A percentile compares a stretch with the other conserved stretches of the same genome.
Evolutionary conservation across 92 coral and sea anemone species (phyloP).

Genomic region (Umimayanthus kanabou): DNA sequence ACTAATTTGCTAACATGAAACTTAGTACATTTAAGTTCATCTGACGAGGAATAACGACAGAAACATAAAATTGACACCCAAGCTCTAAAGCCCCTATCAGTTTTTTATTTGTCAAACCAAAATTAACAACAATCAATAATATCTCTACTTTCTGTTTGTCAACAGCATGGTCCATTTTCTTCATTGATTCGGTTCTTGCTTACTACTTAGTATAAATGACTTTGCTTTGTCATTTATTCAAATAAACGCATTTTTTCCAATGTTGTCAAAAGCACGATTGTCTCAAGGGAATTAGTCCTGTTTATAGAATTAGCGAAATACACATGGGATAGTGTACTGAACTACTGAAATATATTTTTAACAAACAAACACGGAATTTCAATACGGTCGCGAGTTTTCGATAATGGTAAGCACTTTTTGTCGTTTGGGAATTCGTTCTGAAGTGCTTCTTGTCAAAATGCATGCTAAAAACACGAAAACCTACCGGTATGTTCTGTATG

Average conservation of each 20-base stretch:
- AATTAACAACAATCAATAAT: no score
- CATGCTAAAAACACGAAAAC: not conserved
- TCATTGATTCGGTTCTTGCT: no score
- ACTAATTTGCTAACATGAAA: no score
- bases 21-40: no score
- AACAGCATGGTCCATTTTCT: no score
- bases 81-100: no score
- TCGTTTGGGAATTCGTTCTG: not conserved
- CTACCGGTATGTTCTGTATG: not conserved
- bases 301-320: not conserved
- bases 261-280: not conserved
- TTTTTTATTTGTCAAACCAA: no score
- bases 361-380: not conserved
- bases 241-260: not conserved
- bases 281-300: not conserved
- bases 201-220: no score
- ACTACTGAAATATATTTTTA: not conserved
- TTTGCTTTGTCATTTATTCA: not conserved
- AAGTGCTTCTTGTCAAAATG: slow-evolving; percentile 8
- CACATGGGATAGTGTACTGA: not conserved
- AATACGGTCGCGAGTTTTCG: not conserved
- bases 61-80: no score
- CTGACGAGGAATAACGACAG: no score
- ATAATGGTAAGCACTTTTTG: not conserved
- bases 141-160: no score